Percentiles rank a stretch among this genome's conserved stretches.
phyloP scores from a whole-genome alignment of 2,888 invertebrate species.

The Thera britannica region DNA sequence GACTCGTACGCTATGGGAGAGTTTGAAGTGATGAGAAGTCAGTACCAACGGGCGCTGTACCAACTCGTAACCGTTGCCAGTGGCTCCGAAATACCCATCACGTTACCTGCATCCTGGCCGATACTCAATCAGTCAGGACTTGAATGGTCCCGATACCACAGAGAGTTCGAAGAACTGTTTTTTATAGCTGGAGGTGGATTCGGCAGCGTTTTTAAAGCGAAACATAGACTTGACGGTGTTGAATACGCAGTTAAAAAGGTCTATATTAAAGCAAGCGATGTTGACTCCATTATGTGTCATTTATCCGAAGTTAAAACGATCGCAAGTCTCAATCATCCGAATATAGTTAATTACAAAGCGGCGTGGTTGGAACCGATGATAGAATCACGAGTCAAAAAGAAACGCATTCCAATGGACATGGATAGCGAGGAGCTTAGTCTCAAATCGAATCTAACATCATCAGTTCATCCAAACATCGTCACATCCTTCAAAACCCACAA shows the following conservation, averaged over 20 bases:
- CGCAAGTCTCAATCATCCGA: constrained; percentile 90
- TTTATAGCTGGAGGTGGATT: constrained; percentile 91
- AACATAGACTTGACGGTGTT: constrained; percentile 89
- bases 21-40: constrained; percentile 88
- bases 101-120: constrained; percentile 80
- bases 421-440: constrained; percentile 69
- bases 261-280: constrained; percentile 86
- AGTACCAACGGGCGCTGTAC: constrained; percentile 88
- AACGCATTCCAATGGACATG: constrained; percentile 66
- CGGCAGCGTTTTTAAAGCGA: constrained; percentile 90
- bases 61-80: constrained; percentile 86
- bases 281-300: constrained; percentile 87
- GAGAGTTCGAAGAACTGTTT: constrained; percentile 88
- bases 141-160: constrained; percentile 87
- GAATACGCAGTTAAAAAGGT: constrained; percentile 93
- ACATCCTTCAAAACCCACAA: constrained; percentile 80
- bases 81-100: constrained; percentile 80
- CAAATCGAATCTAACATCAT: constrained; percentile 59
- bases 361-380: constrained; percentile 91
- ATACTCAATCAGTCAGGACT: constrained; percentile 77
- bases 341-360: constrained; percentile 93
- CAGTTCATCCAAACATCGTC: constrained; percentile 70
- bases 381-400: constrained; percentile 74
- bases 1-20: constrained; percentile 88
- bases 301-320: constrained; percentile 92